Percentiles rank a stretch among this genome's conserved stretches.
These are phyloP conservation scores for Thymelicus acteon DNA, from an alignment of 2,888 invertebrate genomes.

Conservation along the genomic window DNA sequence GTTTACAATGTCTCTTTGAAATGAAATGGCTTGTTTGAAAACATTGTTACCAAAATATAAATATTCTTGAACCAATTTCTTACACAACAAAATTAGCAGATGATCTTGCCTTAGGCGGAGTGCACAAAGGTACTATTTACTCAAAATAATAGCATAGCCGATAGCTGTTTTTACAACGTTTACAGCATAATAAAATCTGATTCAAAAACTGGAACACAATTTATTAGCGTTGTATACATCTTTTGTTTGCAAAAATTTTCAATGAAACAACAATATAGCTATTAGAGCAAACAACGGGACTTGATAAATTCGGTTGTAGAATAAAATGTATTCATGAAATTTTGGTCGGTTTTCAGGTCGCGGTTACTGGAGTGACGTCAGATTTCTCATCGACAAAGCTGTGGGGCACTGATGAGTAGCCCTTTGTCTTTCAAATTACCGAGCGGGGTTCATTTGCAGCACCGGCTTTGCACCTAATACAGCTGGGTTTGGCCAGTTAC, in stretches of 20 bases:
- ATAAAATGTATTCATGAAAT: conserved; percentile 37
- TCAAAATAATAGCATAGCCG: not conserved
- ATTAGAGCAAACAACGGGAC: conserved; percentile 12
- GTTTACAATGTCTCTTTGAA: too few species aligned
- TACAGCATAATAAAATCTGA: not conserved
- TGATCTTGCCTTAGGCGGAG: not conserved
- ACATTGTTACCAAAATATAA: not conserved
- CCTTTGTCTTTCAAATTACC: conserved; percentile 34
- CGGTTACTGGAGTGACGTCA: conserved; percentile 36
- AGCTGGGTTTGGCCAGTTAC: conserved; percentile 5
- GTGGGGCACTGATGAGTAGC: conserved; percentile 32
- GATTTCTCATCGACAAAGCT: conserved; percentile 36
- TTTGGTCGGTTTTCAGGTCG: conserved; percentile 28
- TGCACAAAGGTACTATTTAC: not conserved
- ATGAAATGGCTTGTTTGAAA: too few species aligned
- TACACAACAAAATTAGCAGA: not conserved
- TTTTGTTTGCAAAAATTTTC: not conserved
- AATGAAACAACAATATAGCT: not conserved
- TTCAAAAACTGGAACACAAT: not conserved
- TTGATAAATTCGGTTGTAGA: conserved; percentile 30
- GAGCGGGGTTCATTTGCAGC: conserved; percentile 14
- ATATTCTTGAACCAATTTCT: not conserved
- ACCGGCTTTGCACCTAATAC: conserved; percentile 11
- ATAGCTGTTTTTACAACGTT: not conserved
- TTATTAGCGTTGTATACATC: conserved; percentile 3